Base-by-base conservation (phyloP, 2,113 vertebrate species). In the Calidris pugnax region DNA sequence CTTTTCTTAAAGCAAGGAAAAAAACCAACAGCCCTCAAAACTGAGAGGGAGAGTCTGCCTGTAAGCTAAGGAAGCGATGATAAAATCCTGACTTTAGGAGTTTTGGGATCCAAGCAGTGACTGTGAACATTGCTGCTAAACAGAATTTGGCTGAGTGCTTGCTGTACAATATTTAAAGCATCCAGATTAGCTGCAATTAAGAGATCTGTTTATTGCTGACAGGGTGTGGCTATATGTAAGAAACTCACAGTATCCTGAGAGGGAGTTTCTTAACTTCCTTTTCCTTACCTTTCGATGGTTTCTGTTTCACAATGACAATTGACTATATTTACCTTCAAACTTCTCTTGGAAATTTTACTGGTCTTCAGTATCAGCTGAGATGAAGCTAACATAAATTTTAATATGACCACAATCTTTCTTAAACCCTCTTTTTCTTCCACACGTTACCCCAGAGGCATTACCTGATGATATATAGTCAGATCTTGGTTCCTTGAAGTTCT, bases 261-360 rank as follows among this genome's bases (percentile, higher is more conserved):
- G 22, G 59, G 85, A 95, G 86, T 91, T 90, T 92, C 93, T 89
- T 93, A 89, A 96, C 75, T 94, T 95, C 68, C 79, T 95, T 88
- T 50, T 89, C 53, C 84, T 85, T 64, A 85, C 45, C 56, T 57
- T 57, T 81, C 45, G 62, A 8, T 69, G 71, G 89, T 95, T 93
- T 97, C 84, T 89, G 62, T 97, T 95, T 95, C 95, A 93, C 77
- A 94, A 95, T 30, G n/a, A 85, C 91, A 92, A 95, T 55, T 91
- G 83, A 78, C 71, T 78, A 82, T 60, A 81, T 89, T 93, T 89
- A 43, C 66, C 50, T 64, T 89, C 57, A 92, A 56, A 68, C 78
- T 85, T 91, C 69, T 91, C 26, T 85, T 89, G 60, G 35, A 89
- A 92, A 91, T 73, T 64, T 62, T 87, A 82, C 47, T 18, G 28